Evolutionary conservation across 2,888 invertebrate species (phyloP), one percentile per base, ranked within the genome.

Genomic region (Rhamnusium bicolor): DNA sequence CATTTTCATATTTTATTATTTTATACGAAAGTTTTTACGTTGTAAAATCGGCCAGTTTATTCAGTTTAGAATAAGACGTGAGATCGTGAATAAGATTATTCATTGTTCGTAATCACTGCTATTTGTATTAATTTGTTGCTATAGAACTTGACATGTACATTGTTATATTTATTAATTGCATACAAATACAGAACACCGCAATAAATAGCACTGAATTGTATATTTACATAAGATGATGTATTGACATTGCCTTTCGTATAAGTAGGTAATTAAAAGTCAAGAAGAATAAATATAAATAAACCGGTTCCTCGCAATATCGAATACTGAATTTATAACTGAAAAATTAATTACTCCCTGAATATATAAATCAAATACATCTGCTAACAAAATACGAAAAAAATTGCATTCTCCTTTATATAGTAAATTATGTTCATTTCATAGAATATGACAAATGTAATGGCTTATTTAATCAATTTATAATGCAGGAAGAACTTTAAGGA

Each of bases 211-310:
- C 6, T 14, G 58, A 68, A 53, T 32, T 58, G 32, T 27, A 49
- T 69, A 72, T 72, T 24, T 69, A 72, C 71, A 71, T 71, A 71
- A 66, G 63, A 46, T 63, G 69, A 72, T 63, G 32, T 63, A 72
- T 71, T 47, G 40, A 29, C 49, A 63, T 72, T 56, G 46, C 27
- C n/a, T 27, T 49, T 63, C 21, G 32, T 58, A 69, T 54, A 32
- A 58, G 40, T 27, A 47, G 53, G 58, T 71, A 65, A 71, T 65
- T 71, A 66, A 71, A 71, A 71, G 54, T 71, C 24, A 27, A 47
- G 58, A 29, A 32, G 47, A 71, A 71, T 62, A 63, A 71, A 58
- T 62, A 62, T 56, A 46, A 46, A 18, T 14, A 46, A 66, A 71
- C 71, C 71, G 65, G 71, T 71, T 71, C 40, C 32, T 7, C 27